Conservation (phyloP, 2,113 vertebrate genomes). For the Nanger granti region DNA sequence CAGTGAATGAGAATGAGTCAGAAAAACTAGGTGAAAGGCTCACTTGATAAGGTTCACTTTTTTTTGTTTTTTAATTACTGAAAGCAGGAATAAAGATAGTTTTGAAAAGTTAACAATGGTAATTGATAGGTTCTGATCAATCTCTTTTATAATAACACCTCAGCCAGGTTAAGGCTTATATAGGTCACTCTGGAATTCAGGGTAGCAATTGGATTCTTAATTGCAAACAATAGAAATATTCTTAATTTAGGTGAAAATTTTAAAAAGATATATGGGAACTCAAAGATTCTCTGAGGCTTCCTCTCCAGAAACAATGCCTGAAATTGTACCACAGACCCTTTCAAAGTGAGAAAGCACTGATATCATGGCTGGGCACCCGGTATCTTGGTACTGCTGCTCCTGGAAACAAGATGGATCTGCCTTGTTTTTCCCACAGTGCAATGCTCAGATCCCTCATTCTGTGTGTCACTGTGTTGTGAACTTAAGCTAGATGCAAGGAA, state of each 20-base stretch:
- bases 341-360: neutral
- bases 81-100: neutral
- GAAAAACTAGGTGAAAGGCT: neutral
- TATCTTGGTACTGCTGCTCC: neutral
- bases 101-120: neutral
- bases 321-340: neutral
- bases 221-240: neutral
- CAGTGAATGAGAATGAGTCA: neutral
- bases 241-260: neutral
- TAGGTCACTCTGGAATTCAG: neutral
- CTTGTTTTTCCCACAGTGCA: neutral
- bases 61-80: neutral
- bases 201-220: neutral
- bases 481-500: neutral
- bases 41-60: neutral
- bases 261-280: neutral
- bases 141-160: neutral
- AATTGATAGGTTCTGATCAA: neutral
- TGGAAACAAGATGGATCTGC: neutral
- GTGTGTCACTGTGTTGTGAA: neutral
- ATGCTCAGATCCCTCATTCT: neutral
- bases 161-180: neutral
- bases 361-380: neutral
- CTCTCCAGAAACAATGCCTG: neutral
- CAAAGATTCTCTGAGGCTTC: neutral